Base-by-base conservation (phyloP, 2,113 vertebrate species). In the Cettia cetti region DNA sequence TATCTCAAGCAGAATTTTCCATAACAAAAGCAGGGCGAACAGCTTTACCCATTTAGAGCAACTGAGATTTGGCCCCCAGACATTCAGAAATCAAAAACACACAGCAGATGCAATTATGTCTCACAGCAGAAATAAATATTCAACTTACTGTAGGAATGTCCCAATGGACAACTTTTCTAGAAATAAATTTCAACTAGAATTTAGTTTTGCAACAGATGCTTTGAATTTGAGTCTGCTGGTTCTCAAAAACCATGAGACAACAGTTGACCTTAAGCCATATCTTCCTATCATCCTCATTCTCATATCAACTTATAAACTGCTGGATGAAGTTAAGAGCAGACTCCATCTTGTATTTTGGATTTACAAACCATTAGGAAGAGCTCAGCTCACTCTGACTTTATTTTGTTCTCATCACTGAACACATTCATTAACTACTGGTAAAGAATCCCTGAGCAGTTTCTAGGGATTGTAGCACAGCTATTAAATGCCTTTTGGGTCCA, bases 81-180 rank as follows among this genome's bases (percentile, higher is more conserved):
- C 5, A 0, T 83, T 59, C 64, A 63, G 45, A 92, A 90, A 94
- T 93, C 54, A 89, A 70, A 96, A 94, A 0, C 92, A 86, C 82
- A 80, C 69, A 96, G 33, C 92, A 95, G 79, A 96, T 75, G 52
- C 59, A 93, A 75, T 86, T 90, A 88, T 81, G 59, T 81, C 75
- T 95, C 57, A 7, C 66, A 95, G 66, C 76, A 93, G 82, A 95
- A 96, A 90, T 64, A 90, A 94, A 94, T 95, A 95, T 74, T 69
- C 72, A 52, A n/a, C 44, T 96, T 90, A 91, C 79, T 89, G 50
- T 81, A 91, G 85, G 77, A 95, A 94, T 82, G 79, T 89, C 64
- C 80, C 93, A 70, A 53, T 0, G 18, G 91, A 65, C 64, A 72
- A 78, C 61, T 93, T 89, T 82, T 90, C 40, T 70, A 87, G 80